These are phyloP conservation scores for Porites evermanni DNA, from an alignment of 92 coral and sea anemone genomes.

Conservation along the genomic window DNA sequence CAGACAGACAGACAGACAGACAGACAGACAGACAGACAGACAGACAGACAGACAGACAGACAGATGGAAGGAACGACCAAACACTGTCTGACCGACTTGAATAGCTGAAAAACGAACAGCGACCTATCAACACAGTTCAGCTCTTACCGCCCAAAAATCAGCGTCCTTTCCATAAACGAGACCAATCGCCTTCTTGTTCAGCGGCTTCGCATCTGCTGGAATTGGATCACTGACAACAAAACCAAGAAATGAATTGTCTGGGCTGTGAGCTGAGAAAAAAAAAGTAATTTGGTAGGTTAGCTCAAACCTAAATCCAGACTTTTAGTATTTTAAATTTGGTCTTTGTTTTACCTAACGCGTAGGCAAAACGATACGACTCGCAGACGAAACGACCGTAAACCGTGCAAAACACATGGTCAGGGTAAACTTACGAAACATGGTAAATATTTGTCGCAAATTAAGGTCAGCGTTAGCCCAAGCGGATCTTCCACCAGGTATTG, in stretches of 20 bases:
- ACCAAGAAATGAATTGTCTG: constrained; percentile 93
- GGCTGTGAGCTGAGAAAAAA: constrained; percentile 86
- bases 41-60: neutral
- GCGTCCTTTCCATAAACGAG: constrained; percentile 85
- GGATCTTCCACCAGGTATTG: constrained; percentile 78
- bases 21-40: neutral
- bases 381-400: too few relatives aligned
- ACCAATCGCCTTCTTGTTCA: constrained; percentile 73
- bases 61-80: neutral
- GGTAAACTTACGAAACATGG: constrained; percentile 93
- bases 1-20: neutral
- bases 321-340: too few relatives aligned
- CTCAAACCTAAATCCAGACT: neutral
- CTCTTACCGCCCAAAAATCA: constrained; percentile 68
- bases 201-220: constrained; percentile 19
- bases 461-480: constrained; percentile 82
- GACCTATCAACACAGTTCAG: neutral
- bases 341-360: too few relatives aligned
- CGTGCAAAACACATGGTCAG: neutral
- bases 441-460: constrained; percentile 82
- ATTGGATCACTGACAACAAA: constrained; percentile 86
- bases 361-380: too few relatives aligned
- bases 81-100: neutral
- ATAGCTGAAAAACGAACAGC: neutral
- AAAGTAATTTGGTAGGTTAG: neutral